A percentile compares a stretch with the other conserved stretches of the same genome.
phyloP scores from a whole-genome alignment of 1,140 invertebrate genomes.

The Brachionus rotundiformis region DNA sequence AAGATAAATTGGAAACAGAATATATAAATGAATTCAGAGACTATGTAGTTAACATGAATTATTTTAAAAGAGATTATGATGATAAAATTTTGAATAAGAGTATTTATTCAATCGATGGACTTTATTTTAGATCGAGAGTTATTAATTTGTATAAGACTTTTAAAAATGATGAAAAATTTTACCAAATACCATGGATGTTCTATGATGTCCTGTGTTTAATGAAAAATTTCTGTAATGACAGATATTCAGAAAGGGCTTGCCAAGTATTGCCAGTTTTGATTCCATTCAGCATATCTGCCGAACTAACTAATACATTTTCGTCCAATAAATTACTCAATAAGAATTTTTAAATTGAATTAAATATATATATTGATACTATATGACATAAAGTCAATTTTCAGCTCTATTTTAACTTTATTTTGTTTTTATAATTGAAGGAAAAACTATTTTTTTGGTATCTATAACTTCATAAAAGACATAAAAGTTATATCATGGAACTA shows the following conservation, averaged over 20 bases:
- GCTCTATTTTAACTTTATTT: no score
- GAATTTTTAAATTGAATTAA: no score
- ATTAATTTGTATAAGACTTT: not conserved
- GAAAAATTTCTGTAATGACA: conserved; percentile 40
- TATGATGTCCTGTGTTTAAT: conserved; percentile 27
- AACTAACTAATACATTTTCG: not conserved
- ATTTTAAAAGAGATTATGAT: not conserved
- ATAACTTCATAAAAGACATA: no score
- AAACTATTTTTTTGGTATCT: no score
- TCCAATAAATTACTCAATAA: not conserved
- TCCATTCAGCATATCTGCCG: not conserved
- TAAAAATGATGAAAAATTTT: not conserved
- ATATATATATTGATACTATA: no score
- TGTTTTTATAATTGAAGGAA: no score
- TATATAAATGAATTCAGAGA: not conserved
- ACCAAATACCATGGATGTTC: conserved; percentile 38
- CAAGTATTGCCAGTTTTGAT: not conserved
- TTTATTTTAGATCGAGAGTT: not conserved
- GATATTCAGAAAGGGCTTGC: not conserved
- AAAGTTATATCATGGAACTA: no score
- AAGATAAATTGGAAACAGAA: not conserved
- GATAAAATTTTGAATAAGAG: not conserved
- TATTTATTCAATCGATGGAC: not conserved
- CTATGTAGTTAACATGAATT: not conserved
- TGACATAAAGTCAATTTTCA: no score